These are phyloP conservation scores for Porphyrio hochstetteri DNA, from an alignment of 2,113 vertebrate species.

Conservation along the genomic window DNA sequence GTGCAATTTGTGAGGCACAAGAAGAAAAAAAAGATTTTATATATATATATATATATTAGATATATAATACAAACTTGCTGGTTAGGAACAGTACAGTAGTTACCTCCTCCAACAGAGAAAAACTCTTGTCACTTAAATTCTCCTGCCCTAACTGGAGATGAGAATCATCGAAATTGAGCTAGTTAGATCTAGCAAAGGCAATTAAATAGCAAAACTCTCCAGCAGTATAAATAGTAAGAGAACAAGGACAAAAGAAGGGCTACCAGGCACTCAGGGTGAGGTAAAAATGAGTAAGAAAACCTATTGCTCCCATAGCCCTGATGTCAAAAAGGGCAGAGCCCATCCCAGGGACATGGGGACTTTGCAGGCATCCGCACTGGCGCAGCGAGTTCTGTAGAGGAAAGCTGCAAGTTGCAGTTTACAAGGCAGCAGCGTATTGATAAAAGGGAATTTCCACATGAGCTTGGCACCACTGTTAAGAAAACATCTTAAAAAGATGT, in stretches of 20 bases:
- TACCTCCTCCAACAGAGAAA: not conserved
- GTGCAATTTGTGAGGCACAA: not conserved
- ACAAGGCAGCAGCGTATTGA: not conserved
- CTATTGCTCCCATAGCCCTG: slow-evolving; percentile 2
- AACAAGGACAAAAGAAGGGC: slow-evolving; percentile 46
- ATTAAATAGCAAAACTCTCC: slow-evolving; percentile 36
- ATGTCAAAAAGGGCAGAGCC: slow-evolving; percentile 13
- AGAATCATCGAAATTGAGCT: not conserved
- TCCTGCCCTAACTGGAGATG: not conserved
- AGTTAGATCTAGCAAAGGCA: slow-evolving; percentile 26
- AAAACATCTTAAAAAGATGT: not conserved
- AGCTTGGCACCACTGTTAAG: slow-evolving; percentile 14
- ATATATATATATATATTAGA: not conserved
- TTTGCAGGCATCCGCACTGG: not conserved
- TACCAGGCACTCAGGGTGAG: not conserved
- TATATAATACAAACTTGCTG: not conserved
- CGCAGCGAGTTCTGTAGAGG: not conserved
- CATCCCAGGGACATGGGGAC: not conserved
- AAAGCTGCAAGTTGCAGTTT: slow-evolving; percentile 22
- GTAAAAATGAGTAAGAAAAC: slow-evolving; percentile 21
- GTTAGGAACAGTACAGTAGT: not conserved
- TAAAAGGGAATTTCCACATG: slow-evolving; percentile 48
- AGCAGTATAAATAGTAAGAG: slow-evolving; percentile 47
- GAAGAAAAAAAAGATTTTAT: not conserved
- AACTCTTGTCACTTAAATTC: not conserved